Base-by-base conservation (phyloP, 2,888 invertebrate species). In the Lasioglossum villosulum region DNA sequence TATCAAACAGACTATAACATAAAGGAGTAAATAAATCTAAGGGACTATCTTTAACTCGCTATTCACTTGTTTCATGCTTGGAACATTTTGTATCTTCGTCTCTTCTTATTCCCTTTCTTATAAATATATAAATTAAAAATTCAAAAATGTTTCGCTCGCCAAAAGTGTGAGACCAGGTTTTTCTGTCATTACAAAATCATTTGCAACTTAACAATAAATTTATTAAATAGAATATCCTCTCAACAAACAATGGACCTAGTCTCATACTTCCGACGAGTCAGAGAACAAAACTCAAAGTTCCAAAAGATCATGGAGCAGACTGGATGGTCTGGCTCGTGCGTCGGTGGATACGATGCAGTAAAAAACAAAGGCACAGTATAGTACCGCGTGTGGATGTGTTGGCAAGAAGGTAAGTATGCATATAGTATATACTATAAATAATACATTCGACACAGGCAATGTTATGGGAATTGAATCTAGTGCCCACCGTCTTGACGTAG, bases 401-500 rank as follows among this genome's bases (percentile, higher is more conserved):
- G 23, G 52, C 52, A 52, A 52, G 8, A 52, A 23, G 52, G 52
- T 10, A 52, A 52, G 8, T 52, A 52, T 52, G 19, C 52, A 52
- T 16, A 45, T 45, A 16, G 45, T 23, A n/a, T 52, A n/a, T 52
- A 34, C 34, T 34, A 52, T 23, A 48, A 52, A 52, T 23, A 52
- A 52, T 52, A 52, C 23, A 52, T 52, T 52, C 23, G 52, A 52
- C 27, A 59, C 75, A 77, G 80, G 77, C 77, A 84, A 68, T 86
- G 27, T 59, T 59, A 59, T 16, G n/a, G 59, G 59, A 59, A 59
- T 59, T 27, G 27, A 59, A 80, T 83, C 83, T 19, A 16, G 84
- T 88, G 95, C 96, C 96, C 97, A 98, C 98, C 98, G 97, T 97
- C 97, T 97, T 97, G 96, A 97, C 97, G 97, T 97, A 97, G 97